Evolutionary conservation across 2,113 vertebrate genomes (phyloP).

Genomic region (Cyanoliseus patagonus): DNA sequence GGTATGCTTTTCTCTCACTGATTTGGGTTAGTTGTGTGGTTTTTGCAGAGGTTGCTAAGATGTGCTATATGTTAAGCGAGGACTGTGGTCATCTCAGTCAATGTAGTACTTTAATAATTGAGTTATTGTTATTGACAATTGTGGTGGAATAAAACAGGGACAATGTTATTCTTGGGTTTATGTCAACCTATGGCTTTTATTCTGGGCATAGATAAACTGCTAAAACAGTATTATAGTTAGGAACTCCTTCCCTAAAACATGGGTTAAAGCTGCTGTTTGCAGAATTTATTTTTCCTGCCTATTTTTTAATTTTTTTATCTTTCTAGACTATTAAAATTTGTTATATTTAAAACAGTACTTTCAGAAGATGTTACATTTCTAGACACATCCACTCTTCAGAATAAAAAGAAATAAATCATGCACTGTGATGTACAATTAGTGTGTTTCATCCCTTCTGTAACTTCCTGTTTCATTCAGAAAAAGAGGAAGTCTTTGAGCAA

Average conservation of each 20-base stretch:
- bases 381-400: not conserved
- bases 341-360: not conserved
- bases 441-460: not conserved
- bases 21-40: not conserved
- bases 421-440: not conserved
- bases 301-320: not conserved
- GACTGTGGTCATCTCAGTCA: not conserved
- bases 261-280: not conserved
- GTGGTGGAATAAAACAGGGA: not conserved
- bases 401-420: not conserved
- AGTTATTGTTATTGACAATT: not conserved
- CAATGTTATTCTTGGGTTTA: not conserved
- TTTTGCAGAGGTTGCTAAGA: not conserved
- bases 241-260: not conserved
- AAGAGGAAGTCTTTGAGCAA: not conserved
- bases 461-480: not conserved
- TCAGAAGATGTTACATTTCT: not conserved
- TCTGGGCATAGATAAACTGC: not conserved
- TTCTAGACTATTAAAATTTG: not conserved
- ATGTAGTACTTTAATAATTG: not conserved
- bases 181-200: not conserved
- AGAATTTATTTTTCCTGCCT: not conserved
- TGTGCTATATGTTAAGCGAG: not conserved
- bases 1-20: not conserved
- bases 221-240: not conserved